Percentiles rank a stretch among this genome's conserved stretches.
These are phyloP conservation scores for Mobula birostris DNA, from an alignment of 2,113 vertebrate genomes.

Conservation along the genomic window DNA sequence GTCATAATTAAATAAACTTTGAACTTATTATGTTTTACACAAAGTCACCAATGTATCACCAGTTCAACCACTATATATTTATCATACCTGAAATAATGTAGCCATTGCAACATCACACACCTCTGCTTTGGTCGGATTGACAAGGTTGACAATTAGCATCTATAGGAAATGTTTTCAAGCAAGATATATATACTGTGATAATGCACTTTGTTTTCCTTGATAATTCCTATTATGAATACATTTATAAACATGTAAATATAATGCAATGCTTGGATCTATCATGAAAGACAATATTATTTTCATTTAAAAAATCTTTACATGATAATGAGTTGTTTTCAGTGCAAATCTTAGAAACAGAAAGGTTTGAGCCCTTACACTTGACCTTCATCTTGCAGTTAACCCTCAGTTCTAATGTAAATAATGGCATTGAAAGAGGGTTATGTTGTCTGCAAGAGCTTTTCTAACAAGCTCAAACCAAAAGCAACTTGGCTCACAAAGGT, in stretches of 20 bases:
- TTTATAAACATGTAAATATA: slow-evolving; percentile 12
- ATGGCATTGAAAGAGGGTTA: not conserved
- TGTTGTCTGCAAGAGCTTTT: slow-evolving; percentile 5
- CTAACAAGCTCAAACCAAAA: slow-evolving; percentile 16
- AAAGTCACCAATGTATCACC: slow-evolving; percentile 29
- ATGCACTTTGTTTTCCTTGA: not conserved
- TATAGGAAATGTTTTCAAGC: slow-evolving; percentile 33
- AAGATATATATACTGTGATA: slow-evolving; percentile 27
- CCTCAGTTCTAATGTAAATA: not conserved
- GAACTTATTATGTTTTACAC: slow-evolving; percentile 22
- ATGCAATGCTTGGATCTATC: not conserved
- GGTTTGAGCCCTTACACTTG: slow-evolving; percentile 1
- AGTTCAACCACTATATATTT: slow-evolving; percentile 32
- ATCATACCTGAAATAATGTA: slow-evolving; percentile 19
- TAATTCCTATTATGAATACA: slow-evolving; percentile 26
- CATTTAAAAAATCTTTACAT: not conserved
- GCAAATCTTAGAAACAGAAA: not conserved
- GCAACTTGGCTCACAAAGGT: slow-evolving; percentile 11
- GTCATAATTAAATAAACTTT: slow-evolving; percentile 33
- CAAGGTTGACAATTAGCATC: slow-evolving; percentile 32
- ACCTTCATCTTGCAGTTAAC: not conserved
- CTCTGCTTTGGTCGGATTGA: not conserved
- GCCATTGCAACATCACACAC: slow-evolving; percentile 29
- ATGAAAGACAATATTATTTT: not conserved
- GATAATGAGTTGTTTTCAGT: not conserved